Conservation (phyloP, 1,140 invertebrate genomes). For the Rhagoletis pomonella region DNA sequence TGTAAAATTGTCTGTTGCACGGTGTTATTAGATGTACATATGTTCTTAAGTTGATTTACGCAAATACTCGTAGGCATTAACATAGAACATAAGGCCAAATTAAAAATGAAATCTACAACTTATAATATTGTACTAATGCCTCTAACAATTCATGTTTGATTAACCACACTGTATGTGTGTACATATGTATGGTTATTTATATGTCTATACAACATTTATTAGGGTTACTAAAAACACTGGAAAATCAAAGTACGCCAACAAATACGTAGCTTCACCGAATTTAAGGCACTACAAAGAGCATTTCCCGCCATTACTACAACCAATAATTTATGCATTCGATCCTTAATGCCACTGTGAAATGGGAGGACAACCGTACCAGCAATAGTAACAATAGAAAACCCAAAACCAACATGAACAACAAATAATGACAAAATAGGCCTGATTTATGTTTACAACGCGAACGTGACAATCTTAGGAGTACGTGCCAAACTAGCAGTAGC, state of each 20-base stretch:
- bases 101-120: too few species aligned
- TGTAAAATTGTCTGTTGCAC: too few species aligned
- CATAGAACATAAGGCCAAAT: too few species aligned
- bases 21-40: too few species aligned
- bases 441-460: constrained; percentile 60
- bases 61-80: too few species aligned
- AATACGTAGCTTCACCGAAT: not conserved
- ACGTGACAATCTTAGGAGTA: constrained; percentile 59
- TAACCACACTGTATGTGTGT: not conserved
- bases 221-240: not conserved
- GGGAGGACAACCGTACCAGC: constrained; percentile 6
- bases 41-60: too few species aligned
- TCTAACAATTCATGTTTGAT: not conserved
- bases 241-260: not conserved
- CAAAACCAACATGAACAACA: constrained; percentile 56
- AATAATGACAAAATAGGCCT: constrained; percentile 60
- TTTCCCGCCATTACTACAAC: not conserved
- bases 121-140: too few species aligned
- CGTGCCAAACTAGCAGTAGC: constrained; percentile 58
- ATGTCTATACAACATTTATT: too few species aligned
- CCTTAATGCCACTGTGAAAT: constrained; percentile 32
- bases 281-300: not conserved
- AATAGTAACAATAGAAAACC: constrained; percentile 51
- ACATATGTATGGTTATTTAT: not conserved
- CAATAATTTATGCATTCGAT: constrained; percentile 44